phyloP scores from a whole-genome alignment of 2,888 invertebrate species.

The Caenorhabditis becei region DNA sequence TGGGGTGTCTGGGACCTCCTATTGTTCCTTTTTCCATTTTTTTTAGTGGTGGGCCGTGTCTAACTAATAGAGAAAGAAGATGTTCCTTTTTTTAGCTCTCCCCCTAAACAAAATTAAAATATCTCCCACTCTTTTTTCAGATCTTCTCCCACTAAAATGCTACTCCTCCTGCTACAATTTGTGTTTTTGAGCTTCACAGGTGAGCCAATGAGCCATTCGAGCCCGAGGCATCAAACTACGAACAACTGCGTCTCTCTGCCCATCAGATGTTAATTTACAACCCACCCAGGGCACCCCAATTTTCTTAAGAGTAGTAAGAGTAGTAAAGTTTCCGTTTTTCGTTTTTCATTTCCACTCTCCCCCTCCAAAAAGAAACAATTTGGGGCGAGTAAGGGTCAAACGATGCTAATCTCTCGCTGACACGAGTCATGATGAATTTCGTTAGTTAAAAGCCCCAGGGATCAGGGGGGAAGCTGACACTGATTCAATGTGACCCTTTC shows the following conservation, averaged over 20 bases:
- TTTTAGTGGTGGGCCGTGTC: too few species aligned
- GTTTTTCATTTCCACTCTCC: conserved; percentile 47
- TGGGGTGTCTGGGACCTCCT: too few species aligned
- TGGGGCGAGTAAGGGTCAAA: conserved; percentile 32
- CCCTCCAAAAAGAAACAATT: conserved; percentile 35
- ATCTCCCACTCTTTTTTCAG: neutral
- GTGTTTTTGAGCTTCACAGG: conserved; percentile 35
- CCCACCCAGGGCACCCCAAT: conserved; percentile 23
- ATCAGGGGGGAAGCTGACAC: neutral
- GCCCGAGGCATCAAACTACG: conserved; percentile 11
- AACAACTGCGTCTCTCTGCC: neutral
- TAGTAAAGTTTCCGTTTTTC: conserved; percentile 4
- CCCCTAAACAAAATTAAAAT: neutral
- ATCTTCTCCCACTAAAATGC: conserved; percentile 5
- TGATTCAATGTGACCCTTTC: neutral
- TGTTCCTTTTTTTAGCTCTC: too few species aligned
- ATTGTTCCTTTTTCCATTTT: neutral
- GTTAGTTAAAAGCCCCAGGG: conserved; percentile 37
- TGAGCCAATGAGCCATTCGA: conserved; percentile 3
- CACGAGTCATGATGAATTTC: conserved; percentile 38
- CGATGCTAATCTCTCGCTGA: conserved; percentile 53
- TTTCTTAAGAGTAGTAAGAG: conserved; percentile 4
- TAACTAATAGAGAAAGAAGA: too few species aligned
- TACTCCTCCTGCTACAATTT: neutral
- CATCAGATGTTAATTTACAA: conserved; percentile 50